Evolutionary conservation across 2,113 vertebrate species (phyloP).

Genomic region (Pelusios castaneus): DNA sequence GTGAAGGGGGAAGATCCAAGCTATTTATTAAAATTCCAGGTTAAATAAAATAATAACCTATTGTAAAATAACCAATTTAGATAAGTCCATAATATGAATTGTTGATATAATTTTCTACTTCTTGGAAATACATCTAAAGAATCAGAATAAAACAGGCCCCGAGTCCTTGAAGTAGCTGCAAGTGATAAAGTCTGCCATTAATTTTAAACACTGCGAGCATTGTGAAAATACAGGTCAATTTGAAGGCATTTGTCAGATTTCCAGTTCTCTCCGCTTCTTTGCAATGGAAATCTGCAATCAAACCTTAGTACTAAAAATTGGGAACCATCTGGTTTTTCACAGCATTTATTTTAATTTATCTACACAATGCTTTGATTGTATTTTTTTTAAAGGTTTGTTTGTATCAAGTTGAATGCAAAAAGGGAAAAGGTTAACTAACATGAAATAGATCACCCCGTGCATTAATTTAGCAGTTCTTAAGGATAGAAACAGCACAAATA

Average conservation of each 20-base stretch:
- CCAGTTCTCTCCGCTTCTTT: constrained; percentile 65
- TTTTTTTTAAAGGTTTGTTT: constrained; percentile 59
- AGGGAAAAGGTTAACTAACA: constrained; percentile 2
- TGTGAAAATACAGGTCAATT: constrained; percentile 74
- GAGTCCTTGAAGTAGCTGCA: constrained; percentile 76
- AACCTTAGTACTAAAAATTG: constrained; percentile 46
- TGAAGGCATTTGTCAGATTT: constrained; percentile 70
- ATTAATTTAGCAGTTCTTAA: constrained; percentile 36
- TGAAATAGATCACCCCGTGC: constrained; percentile 1
- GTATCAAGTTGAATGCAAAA: constrained; percentile 20
- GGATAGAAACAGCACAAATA: constrained; percentile 40
- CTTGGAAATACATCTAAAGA: constrained; percentile 74
- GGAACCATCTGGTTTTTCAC: constrained; percentile 38
- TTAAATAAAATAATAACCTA: constrained; percentile 63
- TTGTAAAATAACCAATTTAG: background rate
- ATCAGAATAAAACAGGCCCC: constrained; percentile 69
- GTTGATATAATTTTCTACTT: constrained; percentile 54
- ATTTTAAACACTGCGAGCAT: constrained; percentile 63
- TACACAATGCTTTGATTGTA: background rate
- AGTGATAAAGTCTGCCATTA: constrained; percentile 76
- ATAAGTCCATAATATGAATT: constrained; percentile 48
- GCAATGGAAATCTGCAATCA: constrained; percentile 78
- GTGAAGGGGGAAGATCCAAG: background rate
- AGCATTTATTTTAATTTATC: background rate
- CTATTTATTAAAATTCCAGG: constrained; percentile 42